Evolutionary conservation across 2,888 invertebrate species (phyloP).

Genomic region (Rotaria sp.): DNA sequence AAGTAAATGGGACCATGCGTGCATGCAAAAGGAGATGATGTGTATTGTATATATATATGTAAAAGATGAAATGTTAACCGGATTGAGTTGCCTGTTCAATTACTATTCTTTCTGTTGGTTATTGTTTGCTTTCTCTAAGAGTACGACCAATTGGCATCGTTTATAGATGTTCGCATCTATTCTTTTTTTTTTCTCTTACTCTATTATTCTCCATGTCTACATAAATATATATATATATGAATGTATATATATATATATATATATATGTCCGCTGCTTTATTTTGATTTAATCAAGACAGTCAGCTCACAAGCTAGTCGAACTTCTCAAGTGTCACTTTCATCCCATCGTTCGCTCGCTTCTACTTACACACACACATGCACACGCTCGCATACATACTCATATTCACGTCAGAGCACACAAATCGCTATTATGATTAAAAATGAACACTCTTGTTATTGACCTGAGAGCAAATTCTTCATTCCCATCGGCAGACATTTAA

Average conservation of each 20-base stretch:
- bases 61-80: constrained; percentile 7
- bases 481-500: constrained; percentile 15
- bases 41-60: not conserved
- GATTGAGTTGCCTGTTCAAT: not conserved
- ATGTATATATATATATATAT: not conserved
- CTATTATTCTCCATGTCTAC: not conserved
- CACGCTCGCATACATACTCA: not conserved
- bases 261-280: not conserved
- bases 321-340: constrained; percentile 22
- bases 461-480: not conserved
- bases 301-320: not conserved
- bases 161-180: constrained; percentile 7
- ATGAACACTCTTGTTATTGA: constrained; percentile 12
- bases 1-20: not conserved
- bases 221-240: constrained; percentile 15
- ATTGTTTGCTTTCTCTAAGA: not conserved
- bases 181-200: not conserved
- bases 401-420: constrained; percentile 10
- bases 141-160: not conserved
- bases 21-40: not conserved
- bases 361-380: not conserved
- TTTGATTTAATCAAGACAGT: constrained; percentile 22
- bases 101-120: not conserved
- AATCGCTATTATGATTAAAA: constrained; percentile 2
- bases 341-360: not conserved